These are phyloP conservation scores for Trididemnum miniatum DNA, from an alignment of 23 tunicate genomes.

Conservation along the genomic window DNA sequence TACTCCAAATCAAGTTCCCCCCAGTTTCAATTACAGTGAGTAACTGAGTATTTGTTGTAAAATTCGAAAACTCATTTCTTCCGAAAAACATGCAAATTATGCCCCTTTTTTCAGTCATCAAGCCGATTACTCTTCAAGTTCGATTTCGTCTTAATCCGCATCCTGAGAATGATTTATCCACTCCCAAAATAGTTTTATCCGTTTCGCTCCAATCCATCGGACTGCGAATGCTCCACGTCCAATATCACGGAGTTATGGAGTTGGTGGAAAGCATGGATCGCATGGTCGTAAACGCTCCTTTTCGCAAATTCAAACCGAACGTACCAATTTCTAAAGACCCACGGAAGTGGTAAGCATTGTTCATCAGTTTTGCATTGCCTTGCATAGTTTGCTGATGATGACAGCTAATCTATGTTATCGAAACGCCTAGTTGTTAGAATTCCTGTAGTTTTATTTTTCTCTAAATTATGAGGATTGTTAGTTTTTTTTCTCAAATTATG, in stretches of 20 bases:
- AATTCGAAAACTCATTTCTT: neutral
- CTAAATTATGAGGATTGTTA: too few species aligned
- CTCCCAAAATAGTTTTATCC: conserved; percentile 58
- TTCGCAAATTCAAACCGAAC: conserved; percentile 57
- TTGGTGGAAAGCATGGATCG: conserved; percentile 71
- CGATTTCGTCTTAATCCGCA: conserved; percentile 63
- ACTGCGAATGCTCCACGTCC: conserved; percentile 34
- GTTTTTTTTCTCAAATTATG: too few species aligned
- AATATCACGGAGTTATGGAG: conserved; percentile 64
- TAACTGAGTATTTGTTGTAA: neutral
- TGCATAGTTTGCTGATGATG: too few species aligned
- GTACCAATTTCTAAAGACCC: conserved; percentile 45
- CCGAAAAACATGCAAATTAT: neutral
- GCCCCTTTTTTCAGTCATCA: conserved; percentile 36
- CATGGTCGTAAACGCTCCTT: conserved; percentile 77
- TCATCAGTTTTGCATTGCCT: too few species aligned
- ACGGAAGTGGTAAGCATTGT: conserved; percentile 25
- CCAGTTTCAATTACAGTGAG: conserved; percentile 43
- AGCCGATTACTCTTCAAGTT: conserved; percentile 76
- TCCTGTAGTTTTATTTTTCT: too few species aligned
- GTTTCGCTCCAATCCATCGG: conserved; percentile 58
- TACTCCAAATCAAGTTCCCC: conserved; percentile 9
- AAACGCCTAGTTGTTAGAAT: too few species aligned
- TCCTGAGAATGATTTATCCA: conserved; percentile 56
- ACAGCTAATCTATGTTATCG: too few species aligned